Base-by-base conservation (phyloP, 2,113 vertebrate species). In the Pandion haliaetus region DNA sequence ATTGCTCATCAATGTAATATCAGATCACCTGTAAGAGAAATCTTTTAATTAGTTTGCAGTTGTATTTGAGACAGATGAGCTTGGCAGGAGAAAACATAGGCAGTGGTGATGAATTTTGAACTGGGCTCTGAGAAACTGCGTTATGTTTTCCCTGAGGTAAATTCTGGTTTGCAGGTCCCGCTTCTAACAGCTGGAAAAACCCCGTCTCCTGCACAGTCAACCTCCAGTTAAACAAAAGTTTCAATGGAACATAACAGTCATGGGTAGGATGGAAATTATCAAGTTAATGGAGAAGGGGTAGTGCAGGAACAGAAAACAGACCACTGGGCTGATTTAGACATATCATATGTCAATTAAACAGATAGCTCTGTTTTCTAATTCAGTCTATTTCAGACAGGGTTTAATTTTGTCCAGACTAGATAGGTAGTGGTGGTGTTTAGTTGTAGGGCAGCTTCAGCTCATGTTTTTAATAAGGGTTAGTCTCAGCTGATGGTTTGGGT, bases 291-390 rank as follows among this genome's bases (percentile, higher is more conserved):
- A 84, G 86, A 88, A 91, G 92, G 44, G 25, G 40, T 74, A 82
- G 49, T 77, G 65, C 61, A 62, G 90, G 70, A 95, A 95, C 77
- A 94, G 91, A 91, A 95, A 97, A 79, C 96, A 97, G 97, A 91
- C 65, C 1, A 1, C 61, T 36, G 77, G 86, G 77, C 57, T 20
- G 23, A 62, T 73, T 76, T 90, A 83, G 54, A 65, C 45, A 31
- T 79, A 81, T 55, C 77, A 12, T 21, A 38, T 87, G 80, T 85
- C 91, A 91, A 34, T 84, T 90, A 72, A 91, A 92, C 77, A 95
- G 90, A 93, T 90, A 96, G 67, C 76, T 86, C 82, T 95, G 88
- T 29, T 94, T 97, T 91, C 80, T 74, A 58, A 72, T 71, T 81
- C 29, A 19, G 42, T 14, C 32, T 86, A 15, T 67, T 78, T 83